Conservation (phyloP, 2,113 vertebrate species). For the Chloroceryle aenea region DNA sequence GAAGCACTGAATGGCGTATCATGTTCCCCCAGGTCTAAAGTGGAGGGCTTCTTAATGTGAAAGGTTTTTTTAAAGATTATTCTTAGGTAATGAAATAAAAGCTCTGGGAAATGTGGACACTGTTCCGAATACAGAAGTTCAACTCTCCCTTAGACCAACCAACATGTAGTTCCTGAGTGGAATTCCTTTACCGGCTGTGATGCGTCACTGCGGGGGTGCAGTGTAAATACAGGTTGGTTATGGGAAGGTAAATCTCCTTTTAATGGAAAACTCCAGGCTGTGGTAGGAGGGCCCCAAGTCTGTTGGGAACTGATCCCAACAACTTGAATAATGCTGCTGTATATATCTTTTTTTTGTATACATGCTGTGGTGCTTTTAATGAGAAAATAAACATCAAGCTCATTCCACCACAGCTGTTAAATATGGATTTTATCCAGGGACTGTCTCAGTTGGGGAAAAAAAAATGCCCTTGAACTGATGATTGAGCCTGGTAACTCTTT, state of each 20-base stretch:
- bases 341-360: neutral
- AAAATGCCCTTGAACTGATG: neutral
- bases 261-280: neutral
- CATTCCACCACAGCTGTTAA: neutral
- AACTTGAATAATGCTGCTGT: neutral
- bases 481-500: neutral
- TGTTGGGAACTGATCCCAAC: neutral
- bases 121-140: neutral
- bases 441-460: neutral
- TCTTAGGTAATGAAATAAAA: neutral
- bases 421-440: neutral
- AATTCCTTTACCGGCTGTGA: neutral
- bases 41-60: neutral
- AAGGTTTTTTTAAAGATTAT: neutral
- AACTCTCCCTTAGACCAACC: neutral
- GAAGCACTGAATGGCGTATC: neutral
- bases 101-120: neutral
- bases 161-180: neutral
- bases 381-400: neutral
- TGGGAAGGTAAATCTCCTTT: neutral
- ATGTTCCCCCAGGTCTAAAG: neutral
- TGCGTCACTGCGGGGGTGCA: neutral
- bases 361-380: neutral
- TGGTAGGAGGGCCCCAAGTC: neutral
- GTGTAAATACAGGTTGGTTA: neutral